Percentiles rank a stretch among this genome's conserved stretches.
Conservation (phyloP, 2,113 vertebrate genomes). For the Corvus hawaiiensis region DNA sequence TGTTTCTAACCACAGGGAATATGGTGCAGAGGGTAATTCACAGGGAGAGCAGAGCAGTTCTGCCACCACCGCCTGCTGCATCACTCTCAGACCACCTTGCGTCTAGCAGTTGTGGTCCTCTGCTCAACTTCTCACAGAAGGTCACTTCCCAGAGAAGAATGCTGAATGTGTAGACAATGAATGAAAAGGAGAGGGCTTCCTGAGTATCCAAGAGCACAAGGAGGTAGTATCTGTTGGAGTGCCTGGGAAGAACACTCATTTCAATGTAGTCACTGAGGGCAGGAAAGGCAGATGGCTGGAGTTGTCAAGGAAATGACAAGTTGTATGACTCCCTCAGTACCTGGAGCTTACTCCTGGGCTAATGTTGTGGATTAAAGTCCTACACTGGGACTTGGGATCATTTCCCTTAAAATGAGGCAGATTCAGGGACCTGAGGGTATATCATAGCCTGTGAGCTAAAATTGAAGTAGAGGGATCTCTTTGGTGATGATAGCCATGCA, state of each 20-base stretch:
- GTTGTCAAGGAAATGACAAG: background rate
- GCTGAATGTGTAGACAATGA: rapidly evolving
- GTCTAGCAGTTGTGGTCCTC: background rate
- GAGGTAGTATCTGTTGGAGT: background rate
- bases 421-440: background rate
- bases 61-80: background rate
- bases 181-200: background rate
- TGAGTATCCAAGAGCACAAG: rapidly evolving
- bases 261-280: background rate
- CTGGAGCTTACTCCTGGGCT: background rate
- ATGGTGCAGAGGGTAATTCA: background rate
- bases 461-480: background rate
- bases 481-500: background rate
- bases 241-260: background rate
- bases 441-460: background rate
- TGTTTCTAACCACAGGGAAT: background rate
- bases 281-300: background rate
- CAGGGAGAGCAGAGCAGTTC: background rate
- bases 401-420: background rate
- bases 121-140: background rate
- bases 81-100: background rate
- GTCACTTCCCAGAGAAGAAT: background rate
- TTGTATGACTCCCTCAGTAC: background rate
- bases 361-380: background rate
- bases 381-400: background rate